Base-by-base conservation (phyloP, 2,888 invertebrate species). In the Euclidia mi region DNA sequence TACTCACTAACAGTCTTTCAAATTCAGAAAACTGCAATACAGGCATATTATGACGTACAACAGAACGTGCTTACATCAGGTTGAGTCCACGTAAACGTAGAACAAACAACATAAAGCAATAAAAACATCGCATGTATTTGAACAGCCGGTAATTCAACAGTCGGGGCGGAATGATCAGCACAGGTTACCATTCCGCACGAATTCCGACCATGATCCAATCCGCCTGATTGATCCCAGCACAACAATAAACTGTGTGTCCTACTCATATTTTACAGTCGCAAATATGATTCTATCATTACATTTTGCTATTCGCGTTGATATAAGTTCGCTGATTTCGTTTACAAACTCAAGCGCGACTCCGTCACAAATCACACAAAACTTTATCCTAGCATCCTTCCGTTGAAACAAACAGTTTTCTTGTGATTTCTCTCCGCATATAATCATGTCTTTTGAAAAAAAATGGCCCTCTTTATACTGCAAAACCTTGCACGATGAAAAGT, bases 401-500 rank as follows among this genome's bases (percentile, higher is more conserved):
- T 31, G 25, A 56, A 61, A 70, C 53, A 55, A 46, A 64, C 58
- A 67, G 62, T 67, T 60, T 65, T 49, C 49, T 53, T 52, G 59
- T 65, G 64, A 67, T 59, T 65, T 60, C 61, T 61, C 40, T 56
- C 53, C 58, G 60, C 61, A 74, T 59, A 63, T 74, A 78, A 78
- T 77, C 76, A 73, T 73, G 59, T 74, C 70, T 71, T 69, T 71
- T 67, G 68, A 66, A 76, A 71, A 79, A 78, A 80, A 82, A 82
- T 78, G 76, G 64, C 65, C 60, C 61, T 78, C 66, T 76, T 82
- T 79, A 74, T 65, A 65, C 77, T 69, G 53, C 63, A 65, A 73
- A 78, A 79, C 66, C 72, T 73, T 69, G 66, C 73, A 70, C 74
- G 67, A 84, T 88, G 87, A 80, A 83, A 84, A 87, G 81, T 84